These are phyloP conservation scores for Protonemura montana DNA, from an alignment of 2,888 invertebrate species.

Conservation along the genomic window DNA sequence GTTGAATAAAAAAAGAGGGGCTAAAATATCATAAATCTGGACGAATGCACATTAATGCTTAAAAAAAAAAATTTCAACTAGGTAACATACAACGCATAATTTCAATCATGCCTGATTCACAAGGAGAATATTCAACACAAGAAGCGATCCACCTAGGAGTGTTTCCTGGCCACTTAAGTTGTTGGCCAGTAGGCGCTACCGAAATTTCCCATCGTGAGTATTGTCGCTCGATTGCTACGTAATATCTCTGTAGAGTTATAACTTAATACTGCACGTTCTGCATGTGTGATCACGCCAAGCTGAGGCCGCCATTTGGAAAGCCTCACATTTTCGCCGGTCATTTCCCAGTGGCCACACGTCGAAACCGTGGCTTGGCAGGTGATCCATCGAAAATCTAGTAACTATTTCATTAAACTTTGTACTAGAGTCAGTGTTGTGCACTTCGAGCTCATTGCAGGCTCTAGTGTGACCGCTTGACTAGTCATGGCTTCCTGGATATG, in stretches of 20 bases:
- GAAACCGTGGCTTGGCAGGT: background rate
- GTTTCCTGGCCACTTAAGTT: background rate
- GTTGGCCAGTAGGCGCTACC: background rate
- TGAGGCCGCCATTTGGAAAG: background rate
- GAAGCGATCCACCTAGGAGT: background rate
- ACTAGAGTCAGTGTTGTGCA: constrained; percentile 12
- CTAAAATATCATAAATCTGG: background rate
- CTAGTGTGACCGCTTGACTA: background rate
- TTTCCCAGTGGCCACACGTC: background rate
- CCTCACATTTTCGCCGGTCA: background rate
- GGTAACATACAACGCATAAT: constrained; percentile 3
- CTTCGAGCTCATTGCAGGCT: background rate
- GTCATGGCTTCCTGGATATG: background rate
- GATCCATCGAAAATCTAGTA: background rate
- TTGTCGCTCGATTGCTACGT: background rate
- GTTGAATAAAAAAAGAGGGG: constrained; percentile 3
- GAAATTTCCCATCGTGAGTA: background rate
- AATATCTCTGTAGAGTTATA: background rate
- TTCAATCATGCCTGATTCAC: constrained; percentile 7
- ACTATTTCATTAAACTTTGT: background rate
- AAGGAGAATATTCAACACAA: background rate
- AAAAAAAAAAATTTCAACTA: background rate
- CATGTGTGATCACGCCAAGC: background rate
- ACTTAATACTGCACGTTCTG: background rate
- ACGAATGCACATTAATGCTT: background rate